Conservation (phyloP, 1,140 invertebrate genomes). For the Diploscapter pachys region DNA sequence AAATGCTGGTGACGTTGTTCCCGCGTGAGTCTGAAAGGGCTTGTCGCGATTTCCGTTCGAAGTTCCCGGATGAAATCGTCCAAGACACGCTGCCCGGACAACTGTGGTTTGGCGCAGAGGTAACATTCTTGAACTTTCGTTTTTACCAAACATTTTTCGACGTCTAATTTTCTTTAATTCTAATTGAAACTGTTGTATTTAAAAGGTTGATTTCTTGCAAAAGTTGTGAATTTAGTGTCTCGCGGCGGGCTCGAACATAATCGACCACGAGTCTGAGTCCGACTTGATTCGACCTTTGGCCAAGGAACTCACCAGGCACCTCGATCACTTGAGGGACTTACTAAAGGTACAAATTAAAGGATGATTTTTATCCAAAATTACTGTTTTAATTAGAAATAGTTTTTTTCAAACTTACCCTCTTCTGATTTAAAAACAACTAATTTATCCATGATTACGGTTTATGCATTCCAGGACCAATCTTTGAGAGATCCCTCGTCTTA, state of each 20-base stretch:
- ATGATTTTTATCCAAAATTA: slow-evolving; percentile 66
- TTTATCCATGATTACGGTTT: too few species aligned
- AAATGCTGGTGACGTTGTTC: slow-evolving; percentile 68
- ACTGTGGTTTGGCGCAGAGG: slow-evolving; percentile 97
- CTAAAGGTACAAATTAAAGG: slow-evolving; percentile 65
- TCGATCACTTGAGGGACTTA: slow-evolving; percentile 84
- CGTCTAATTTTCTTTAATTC: neutral
- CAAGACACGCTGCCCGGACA: slow-evolving; percentile 95
- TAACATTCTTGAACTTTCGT: neutral
- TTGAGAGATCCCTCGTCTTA: slow-evolving; percentile 53
- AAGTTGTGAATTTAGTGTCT: slow-evolving; percentile 55
- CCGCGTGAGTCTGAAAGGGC: slow-evolving; percentile 74
- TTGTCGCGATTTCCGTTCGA: slow-evolving; percentile 89
- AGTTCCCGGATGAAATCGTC: slow-evolving; percentile 96
- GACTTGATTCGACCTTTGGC: slow-evolving; percentile 92
- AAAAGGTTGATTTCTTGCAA: neutral
- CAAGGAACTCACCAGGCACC: slow-evolving; percentile 84
- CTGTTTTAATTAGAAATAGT: slow-evolving; percentile 56
- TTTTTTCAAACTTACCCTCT: too few species aligned
- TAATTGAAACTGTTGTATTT: neutral
- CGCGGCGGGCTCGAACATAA: slow-evolving; percentile 79
- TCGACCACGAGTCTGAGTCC: slow-evolving; percentile 90
- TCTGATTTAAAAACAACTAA: too few species aligned
- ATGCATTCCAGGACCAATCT: slow-evolving; percentile 44
- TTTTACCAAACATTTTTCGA: too few species aligned